Conservation (phyloP, 2,888 invertebrate genomes). For the Nomada lathburiana region DNA sequence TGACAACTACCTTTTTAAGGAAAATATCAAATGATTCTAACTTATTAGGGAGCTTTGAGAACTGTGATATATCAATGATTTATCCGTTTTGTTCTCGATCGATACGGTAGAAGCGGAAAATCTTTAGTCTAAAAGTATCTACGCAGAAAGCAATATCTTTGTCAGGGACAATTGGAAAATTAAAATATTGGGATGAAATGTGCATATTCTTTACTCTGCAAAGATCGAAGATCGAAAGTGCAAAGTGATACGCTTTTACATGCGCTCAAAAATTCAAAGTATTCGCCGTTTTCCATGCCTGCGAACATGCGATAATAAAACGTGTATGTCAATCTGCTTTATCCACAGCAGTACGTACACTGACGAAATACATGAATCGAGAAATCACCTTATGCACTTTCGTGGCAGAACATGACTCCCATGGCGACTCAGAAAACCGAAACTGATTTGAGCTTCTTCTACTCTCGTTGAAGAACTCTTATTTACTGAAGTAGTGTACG, state of each 20-base stretch:
- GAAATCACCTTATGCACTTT: too few relatives aligned
- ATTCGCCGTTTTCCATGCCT: neutral
- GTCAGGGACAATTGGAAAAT: too few relatives aligned
- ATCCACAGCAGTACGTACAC: slow-evolving; percentile 15
- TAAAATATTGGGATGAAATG: too few relatives aligned
- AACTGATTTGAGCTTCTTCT: too few relatives aligned
- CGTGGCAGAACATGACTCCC: too few relatives aligned
- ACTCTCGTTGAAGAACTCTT: too few relatives aligned
- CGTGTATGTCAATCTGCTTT: slow-evolving; percentile 32
- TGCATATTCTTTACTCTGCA: too few relatives aligned
- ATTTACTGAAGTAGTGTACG: too few relatives aligned
- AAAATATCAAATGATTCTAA: neutral
- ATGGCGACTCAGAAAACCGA: too few relatives aligned
- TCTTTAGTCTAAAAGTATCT: neutral
- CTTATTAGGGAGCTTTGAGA: neutral
- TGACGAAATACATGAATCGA: too few relatives aligned
- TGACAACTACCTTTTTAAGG: neutral
- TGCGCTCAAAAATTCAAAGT: neutral
- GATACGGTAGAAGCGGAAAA: slow-evolving; percentile 34
- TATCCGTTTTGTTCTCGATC: slow-evolving; percentile 28
- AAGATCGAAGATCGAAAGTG: too few relatives aligned
- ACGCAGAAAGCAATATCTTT: neutral
- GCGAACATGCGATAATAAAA: neutral
- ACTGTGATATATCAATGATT: slow-evolving; percentile 6
- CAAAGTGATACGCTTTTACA: too few relatives aligned